Evolutionary conservation across 2,888 invertebrate species (phyloP).

Genomic region (Amphipoea oculea): DNA sequence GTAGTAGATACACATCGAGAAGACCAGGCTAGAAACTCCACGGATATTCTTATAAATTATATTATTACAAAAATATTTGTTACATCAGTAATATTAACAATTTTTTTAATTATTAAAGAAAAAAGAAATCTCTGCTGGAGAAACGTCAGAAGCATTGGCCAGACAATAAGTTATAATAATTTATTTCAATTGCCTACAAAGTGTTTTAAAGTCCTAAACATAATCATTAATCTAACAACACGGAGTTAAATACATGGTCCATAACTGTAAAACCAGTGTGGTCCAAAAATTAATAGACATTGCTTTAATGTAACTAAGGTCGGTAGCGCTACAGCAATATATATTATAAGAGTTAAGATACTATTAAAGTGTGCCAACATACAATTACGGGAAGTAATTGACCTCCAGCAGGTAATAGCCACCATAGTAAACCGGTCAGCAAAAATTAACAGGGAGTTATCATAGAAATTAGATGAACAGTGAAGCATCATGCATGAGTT

Average conservation of each 20-base stretch:
- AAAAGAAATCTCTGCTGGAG: background rate
- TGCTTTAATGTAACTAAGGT: background rate
- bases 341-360: background rate
- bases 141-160: background rate
- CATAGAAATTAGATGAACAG: background rate
- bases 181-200: conserved; percentile 30
- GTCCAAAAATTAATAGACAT: background rate
- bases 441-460: background rate
- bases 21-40: background rate
- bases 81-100: background rate
- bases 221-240: conserved; percentile 31
- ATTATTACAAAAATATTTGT: too few relatives aligned
- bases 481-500: background rate
- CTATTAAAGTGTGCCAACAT: conserved; percentile 20
- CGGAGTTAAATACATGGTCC: background rate
- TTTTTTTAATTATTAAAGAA: too few relatives aligned
- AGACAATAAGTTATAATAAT: background rate
- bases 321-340: conserved; percentile 16
- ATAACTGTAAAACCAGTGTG: conserved; percentile 6
- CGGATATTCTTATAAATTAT: too few relatives aligned
- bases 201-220: conserved; percentile 1
- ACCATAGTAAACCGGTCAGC: background rate
- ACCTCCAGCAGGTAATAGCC: conserved; percentile 20
- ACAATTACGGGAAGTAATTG: conserved; percentile 28
- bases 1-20: too few relatives aligned